Evolutionary conservation across 2,113 vertebrate genomes (phyloP), one percentile per base, ranked within the genome.

Genomic region (Odocoileus virginianus): DNA sequence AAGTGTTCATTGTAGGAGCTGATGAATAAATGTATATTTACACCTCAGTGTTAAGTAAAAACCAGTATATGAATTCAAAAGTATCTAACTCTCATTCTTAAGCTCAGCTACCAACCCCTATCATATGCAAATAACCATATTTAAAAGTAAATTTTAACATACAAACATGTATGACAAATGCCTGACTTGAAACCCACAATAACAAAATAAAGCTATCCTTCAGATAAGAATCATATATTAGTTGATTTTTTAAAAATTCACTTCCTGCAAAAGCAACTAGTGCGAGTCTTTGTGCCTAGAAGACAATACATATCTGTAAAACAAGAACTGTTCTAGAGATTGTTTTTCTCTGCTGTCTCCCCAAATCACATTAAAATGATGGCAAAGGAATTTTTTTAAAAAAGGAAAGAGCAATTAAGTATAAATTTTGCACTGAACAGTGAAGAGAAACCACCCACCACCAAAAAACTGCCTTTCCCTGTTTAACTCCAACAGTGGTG

Each of bases 71-170:
- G 15, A 92, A 58, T 50, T 84, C 36, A 89, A 95, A 89, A 95
- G 11, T 8, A 43, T 17, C 45, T 87, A 74, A 86, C 23, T 54
- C 40, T 43, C 30, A 50, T 79, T 60, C n/a, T 82, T 57, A 79
- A 43, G 27, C 33, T 95, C n/a, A 93, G 67, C 79, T n/a, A 71
- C 5, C 8, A 85, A 40, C 19, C 2, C 47, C 54, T 89, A 54
- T 13, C 8, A 50, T 81, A 52, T 71, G 8, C 21, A 60, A 93
- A 97, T 84, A 92, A 84, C 7, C 28, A 60, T 16, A 83, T 55
- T 89, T 92, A 84, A 84, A 93, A 89, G 30, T 84, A 92, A 79
- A 85, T 92, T 86, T 86, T 57, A 89, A 79, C 67, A 79, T 58
- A 45, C 52, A 64, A 89, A 89, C 13, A 91, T 61, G 13, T 82